Evolutionary conservation across 2,113 vertebrate genomes (phyloP).

Genomic region (Chrysemys picta): DNA sequence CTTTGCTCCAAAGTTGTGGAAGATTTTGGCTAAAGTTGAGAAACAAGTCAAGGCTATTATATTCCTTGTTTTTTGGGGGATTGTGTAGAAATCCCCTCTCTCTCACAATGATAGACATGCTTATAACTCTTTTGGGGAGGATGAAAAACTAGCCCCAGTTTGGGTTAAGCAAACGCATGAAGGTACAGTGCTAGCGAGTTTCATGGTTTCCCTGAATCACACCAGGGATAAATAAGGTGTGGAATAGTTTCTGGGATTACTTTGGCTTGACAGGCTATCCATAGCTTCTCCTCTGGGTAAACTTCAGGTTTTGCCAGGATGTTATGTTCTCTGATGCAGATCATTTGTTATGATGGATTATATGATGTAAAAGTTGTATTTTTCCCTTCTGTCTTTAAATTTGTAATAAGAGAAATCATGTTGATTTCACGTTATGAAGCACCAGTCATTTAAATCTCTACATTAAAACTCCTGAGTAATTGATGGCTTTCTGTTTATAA

Average conservation of each 20-base stretch:
- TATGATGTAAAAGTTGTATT: conserved; percentile 44
- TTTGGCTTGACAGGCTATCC: conserved; percentile 19
- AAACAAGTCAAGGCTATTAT: neutral
- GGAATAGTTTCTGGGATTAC: conserved; percentile 53
- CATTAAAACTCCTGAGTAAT: conserved; percentile 18
- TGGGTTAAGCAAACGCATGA: conserved; percentile 31
- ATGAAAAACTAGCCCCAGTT: neutral
- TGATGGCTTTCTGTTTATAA: conserved; percentile 13
- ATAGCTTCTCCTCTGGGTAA: conserved; percentile 57
- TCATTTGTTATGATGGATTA: conserved; percentile 55
- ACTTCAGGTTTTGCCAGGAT: conserved; percentile 56
- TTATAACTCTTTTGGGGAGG: neutral
- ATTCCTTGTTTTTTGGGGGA: rapidly evolving
- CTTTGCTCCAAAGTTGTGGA: neutral
- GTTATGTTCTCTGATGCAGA: conserved; percentile 57
- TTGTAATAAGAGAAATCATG: neutral
- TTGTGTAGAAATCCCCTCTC: neutral
- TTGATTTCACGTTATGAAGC: conserved; percentile 27
- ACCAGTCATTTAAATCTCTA: neutral
- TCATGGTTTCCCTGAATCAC: neutral
- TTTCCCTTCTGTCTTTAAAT: conserved; percentile 46
- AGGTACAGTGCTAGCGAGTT: neutral
- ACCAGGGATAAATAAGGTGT: neutral
- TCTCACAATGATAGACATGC: neutral
- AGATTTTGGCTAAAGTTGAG: rapidly evolving